Conservation (phyloP, 1,140 invertebrate genomes). For the silkworm (Bombyx mori) region DNA sequence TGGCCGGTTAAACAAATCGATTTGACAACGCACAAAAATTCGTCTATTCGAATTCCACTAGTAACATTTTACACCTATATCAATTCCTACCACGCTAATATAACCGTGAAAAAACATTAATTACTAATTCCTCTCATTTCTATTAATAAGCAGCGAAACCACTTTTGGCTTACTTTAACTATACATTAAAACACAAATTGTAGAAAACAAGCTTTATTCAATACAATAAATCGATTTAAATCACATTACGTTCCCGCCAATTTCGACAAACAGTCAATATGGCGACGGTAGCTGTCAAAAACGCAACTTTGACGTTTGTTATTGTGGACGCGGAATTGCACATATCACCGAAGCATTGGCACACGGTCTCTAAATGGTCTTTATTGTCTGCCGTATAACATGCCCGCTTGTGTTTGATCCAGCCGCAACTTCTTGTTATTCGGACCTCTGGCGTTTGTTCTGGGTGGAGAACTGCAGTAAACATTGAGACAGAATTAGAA, state of each 20-base stretch:
- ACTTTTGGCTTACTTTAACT: no score
- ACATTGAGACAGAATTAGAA: not conserved
- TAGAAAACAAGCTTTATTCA: no score
- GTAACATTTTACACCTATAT: no score
- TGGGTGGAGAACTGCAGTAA: slow-evolving; percentile 34
- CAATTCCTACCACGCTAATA: no score
- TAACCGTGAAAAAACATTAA: no score
- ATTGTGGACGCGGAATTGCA: slow-evolving; percentile 54
- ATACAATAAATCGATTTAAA: no score
- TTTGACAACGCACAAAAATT: no score
- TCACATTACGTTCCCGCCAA: slow-evolving; percentile 11
- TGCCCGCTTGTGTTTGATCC: slow-evolving; percentile 40
- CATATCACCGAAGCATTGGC: slow-evolving; percentile 66
- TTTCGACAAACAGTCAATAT: slow-evolving; percentile 13
- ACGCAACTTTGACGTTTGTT: slow-evolving; percentile 19
- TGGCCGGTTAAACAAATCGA: no score
- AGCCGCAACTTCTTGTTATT: slow-evolving; percentile 65
- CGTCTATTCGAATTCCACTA: no score
- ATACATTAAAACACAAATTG: no score
- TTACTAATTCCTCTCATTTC: no score
- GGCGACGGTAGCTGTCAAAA: slow-evolving; percentile 13
- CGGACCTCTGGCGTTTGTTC: slow-evolving; percentile 40
- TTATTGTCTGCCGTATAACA: slow-evolving; percentile 68
- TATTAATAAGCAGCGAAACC: no score
- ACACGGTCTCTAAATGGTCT: slow-evolving; percentile 66